These are phyloP conservation scores for Fopius arisanus DNA, from an alignment of 1,140 invertebrate species.

Conservation along the genomic window DNA sequence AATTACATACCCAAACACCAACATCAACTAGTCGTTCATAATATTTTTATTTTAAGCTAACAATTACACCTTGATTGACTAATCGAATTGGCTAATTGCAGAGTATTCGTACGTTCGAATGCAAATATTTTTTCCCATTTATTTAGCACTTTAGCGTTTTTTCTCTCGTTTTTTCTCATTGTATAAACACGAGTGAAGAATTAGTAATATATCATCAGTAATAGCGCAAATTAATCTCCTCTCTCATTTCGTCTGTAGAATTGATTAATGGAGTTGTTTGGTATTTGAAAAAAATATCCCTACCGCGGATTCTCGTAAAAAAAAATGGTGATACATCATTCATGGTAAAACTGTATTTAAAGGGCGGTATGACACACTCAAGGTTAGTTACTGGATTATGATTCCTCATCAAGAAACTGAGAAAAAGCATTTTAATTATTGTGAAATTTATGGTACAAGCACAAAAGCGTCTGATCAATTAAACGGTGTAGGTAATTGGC, in stretches of 20 bases:
- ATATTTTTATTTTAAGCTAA: too few species aligned
- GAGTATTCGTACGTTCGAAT: too few species aligned
- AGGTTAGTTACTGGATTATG: conserved; percentile 10
- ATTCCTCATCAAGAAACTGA: neutral
- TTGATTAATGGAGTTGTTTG: neutral
- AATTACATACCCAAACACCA: conserved; percentile 23
- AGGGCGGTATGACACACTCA: neutral
- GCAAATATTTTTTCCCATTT: neutral
- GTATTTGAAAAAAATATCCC: neutral
- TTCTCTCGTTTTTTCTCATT: too few species aligned
- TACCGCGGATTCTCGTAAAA: neutral
- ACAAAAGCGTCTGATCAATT: neutral
- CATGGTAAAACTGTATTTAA: neutral
- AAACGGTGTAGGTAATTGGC: conserved; percentile 17
- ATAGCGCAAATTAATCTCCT: neutral
- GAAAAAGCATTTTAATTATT: conserved; percentile 27
- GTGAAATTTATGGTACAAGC: conserved; percentile 17
- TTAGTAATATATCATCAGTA: neutral
- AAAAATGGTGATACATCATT: conserved; percentile 7
- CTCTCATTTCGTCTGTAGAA: neutral
- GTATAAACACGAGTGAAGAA: neutral
- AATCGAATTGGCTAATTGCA: too few species aligned
- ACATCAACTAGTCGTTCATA: neutral
- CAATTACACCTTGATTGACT: too few species aligned
- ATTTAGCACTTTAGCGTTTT: too few species aligned